Conservation (phyloP, 2,797 vertebrate species). For the Rhincodon typus region DNA sequence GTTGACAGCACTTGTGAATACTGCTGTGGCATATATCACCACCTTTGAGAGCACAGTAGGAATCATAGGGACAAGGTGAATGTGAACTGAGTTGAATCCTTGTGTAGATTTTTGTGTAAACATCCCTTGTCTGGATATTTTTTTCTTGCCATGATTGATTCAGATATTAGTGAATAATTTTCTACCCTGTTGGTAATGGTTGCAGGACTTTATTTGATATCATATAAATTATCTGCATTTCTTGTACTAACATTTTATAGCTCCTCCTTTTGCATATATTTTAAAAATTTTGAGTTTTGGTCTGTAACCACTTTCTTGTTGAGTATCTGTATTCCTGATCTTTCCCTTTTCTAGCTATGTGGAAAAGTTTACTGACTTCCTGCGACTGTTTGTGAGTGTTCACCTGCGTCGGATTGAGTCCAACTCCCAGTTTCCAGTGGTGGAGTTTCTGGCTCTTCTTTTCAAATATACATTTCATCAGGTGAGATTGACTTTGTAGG, state of each 20-base stretch:
- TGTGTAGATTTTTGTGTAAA: constrained; percentile 42
- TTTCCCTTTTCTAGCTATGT: constrained; percentile 68
- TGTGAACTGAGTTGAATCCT: not conserved
- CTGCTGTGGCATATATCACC: not conserved
- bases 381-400: constrained; percentile 92
- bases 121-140: constrained; percentile 53
- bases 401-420: constrained; percentile 92
- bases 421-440: constrained; percentile 90
- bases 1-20: not conserved
- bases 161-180: constrained; percentile 60
- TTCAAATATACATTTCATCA: constrained; percentile 99
- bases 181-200: constrained; percentile 58
- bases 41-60: not conserved
- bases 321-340: not conserved
- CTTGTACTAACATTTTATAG: not conserved
- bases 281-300: constrained; percentile 41
- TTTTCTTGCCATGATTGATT: constrained; percentile 61
- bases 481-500: constrained; percentile 57
- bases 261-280: not conserved
- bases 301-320: constrained; percentile 41
- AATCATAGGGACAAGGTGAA: not conserved
- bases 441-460: constrained; percentile 86
- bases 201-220: constrained; percentile 57
- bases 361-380: constrained; percentile 97
- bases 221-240: constrained; percentile 41